These are phyloP conservation scores for Ascaphus truei DNA, from an alignment of 2,113 vertebrate species.

Conservation along the genomic window DNA sequence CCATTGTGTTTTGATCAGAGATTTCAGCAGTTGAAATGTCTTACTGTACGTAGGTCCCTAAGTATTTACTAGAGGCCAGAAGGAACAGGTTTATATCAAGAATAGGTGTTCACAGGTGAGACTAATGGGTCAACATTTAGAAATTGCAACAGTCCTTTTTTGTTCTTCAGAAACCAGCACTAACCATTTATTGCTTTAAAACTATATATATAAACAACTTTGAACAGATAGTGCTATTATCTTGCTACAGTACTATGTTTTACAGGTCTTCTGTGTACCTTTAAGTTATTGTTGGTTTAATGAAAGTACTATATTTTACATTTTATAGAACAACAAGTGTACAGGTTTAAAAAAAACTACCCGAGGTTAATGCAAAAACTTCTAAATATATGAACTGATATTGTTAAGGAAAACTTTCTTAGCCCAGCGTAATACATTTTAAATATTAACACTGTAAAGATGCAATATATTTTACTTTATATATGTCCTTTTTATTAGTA, in stretches of 20 bases:
- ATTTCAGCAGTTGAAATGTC: too few species aligned
- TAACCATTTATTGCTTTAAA: conserved; percentile 9
- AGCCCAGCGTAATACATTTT: not conserved
- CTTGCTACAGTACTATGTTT: not conserved
- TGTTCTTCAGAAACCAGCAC: not conserved
- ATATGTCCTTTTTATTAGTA: too few species aligned
- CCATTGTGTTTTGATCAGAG: too few species aligned
- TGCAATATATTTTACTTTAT: too few species aligned
- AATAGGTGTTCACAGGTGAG: not conserved
- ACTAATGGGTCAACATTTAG: not conserved
- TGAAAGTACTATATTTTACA: conserved; percentile 8
- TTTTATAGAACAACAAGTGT: not conserved
- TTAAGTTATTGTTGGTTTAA: conserved; percentile 3
- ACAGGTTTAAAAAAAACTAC: conserved; percentile 21
- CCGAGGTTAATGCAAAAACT: not conserved
- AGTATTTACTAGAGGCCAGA: not conserved
- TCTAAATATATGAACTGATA: not conserved
- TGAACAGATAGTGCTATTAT: conserved; percentile 1
- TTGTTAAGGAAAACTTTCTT: too few species aligned
- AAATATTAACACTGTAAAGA: not conserved
- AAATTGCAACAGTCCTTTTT: not conserved
- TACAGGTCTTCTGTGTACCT: not conserved
- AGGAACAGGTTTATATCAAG: not conserved
- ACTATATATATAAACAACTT: not conserved
- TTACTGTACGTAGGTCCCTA: too few species aligned